Conservation (phyloP, 2,888 invertebrate species). For the Graphium colonna region DNA sequence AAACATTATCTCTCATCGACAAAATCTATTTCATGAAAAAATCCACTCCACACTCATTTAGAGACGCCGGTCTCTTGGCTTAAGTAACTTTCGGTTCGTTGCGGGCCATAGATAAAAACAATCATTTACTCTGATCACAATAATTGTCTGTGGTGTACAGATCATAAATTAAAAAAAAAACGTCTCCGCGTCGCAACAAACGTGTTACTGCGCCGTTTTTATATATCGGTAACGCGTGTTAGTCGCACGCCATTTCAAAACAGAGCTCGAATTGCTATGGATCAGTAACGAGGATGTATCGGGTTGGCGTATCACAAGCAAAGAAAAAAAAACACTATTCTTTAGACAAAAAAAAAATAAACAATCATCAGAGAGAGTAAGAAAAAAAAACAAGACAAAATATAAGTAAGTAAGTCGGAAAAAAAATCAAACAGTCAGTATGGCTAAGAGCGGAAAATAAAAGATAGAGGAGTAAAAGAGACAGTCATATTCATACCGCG, state of each 20-base stretch:
- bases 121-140: constrained; percentile 19
- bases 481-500: constrained; percentile 74
- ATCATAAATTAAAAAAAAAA: constrained; percentile 32
- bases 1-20: not conserved
- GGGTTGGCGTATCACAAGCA: constrained; percentile 77
- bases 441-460: constrained; percentile 69
- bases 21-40: constrained; percentile 50
- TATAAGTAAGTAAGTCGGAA: constrained; percentile 31
- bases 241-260: constrained; percentile 54
- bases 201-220: constrained; percentile 57
- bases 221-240: constrained; percentile 60
- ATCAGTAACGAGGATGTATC: constrained; percentile 68
- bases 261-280: constrained; percentile 59
- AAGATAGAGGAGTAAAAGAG: constrained; percentile 58
- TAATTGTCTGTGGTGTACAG: too few relatives aligned
- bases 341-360: constrained; percentile 40
- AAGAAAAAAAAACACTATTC: constrained; percentile 66
- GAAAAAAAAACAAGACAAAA: constrained; percentile 45
- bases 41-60: constrained; percentile 79
- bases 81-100: too few relatives aligned
- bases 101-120: constrained; percentile 28
- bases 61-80: constrained; percentile 48
- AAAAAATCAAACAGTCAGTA: constrained; percentile 79
- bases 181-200: constrained; percentile 27
- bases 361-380: constrained; percentile 20